Conservation (phyloP, 2,113 vertebrate genomes). For the Spheniscus mendiculus region DNA sequence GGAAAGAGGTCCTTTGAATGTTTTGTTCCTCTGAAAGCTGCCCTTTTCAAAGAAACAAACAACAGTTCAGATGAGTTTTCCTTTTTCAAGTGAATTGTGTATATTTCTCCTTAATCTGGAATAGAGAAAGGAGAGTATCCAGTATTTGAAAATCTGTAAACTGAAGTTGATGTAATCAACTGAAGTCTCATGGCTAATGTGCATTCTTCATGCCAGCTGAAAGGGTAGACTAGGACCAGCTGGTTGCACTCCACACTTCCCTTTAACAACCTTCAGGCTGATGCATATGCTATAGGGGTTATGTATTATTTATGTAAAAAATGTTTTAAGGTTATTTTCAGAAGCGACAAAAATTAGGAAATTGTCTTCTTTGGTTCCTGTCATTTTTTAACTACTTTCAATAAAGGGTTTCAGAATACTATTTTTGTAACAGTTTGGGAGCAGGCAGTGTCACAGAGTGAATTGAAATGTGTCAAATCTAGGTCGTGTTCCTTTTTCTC, state of each 20-base stretch:
- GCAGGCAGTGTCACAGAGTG: neutral
- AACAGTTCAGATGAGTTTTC: neutral
- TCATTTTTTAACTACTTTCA: neutral
- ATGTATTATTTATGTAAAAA: neutral
- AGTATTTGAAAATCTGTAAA: neutral
- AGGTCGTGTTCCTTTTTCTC: neutral
- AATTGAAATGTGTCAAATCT: neutral
- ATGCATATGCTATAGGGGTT: neutral
- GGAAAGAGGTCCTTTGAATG: neutral
- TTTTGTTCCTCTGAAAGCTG: neutral
- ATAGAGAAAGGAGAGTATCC: neutral
- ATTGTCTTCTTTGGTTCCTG: neutral
- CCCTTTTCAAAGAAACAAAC: neutral
- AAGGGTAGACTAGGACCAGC: neutral
- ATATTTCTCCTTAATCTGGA: neutral
- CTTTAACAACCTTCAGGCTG: neutral
- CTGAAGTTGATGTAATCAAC: neutral
- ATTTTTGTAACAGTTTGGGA: neutral
- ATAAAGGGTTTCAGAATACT: neutral
- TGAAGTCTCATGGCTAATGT: neutral
- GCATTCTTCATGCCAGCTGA: too few relatives aligned
- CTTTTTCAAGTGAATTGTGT: neutral
- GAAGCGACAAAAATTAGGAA: fast-evolving
- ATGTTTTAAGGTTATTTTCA: neutral
- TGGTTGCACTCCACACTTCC: neutral